phyloP scores from a whole-genome alignment of 2,113 vertebrate genomes.

The Aptenodytes forsteri region DNA sequence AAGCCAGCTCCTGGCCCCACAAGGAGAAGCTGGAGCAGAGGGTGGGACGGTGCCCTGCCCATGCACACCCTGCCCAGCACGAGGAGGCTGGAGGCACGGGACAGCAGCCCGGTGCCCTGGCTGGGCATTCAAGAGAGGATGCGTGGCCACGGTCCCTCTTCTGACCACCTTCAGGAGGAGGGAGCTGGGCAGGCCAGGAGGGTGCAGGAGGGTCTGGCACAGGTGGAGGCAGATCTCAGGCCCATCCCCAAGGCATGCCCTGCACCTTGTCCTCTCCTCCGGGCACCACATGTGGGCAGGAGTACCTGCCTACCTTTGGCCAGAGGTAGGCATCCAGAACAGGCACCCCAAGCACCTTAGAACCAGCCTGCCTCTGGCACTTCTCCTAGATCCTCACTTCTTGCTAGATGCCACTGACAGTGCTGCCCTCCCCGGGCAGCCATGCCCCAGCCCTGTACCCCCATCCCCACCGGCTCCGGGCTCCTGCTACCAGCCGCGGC shows the following conservation, averaged over 20 bases:
- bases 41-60: neutral
- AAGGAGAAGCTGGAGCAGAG: neutral
- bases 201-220: neutral
- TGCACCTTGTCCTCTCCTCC: neutral
- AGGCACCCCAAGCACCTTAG: neutral
- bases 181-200: neutral
- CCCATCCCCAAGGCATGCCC: neutral
- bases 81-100: neutral
- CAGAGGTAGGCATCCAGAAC: neutral
- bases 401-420: neutral
- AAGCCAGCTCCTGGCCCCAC: neutral
- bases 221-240: neutral
- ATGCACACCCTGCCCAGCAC: neutral
- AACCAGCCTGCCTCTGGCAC: neutral
- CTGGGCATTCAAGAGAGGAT: neutral
- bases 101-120: neutral
- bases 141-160: neutral
- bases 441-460: too few relatives aligned
- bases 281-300: neutral
- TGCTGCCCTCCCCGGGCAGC: neutral
- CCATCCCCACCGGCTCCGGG: fast-evolving
- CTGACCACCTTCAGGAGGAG: neutral
- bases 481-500: neutral
- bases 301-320: neutral
- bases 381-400: neutral